Base-by-base conservation (phyloP, 1,140 invertebrate genomes). In the Dufourea novaeangliae region DNA sequence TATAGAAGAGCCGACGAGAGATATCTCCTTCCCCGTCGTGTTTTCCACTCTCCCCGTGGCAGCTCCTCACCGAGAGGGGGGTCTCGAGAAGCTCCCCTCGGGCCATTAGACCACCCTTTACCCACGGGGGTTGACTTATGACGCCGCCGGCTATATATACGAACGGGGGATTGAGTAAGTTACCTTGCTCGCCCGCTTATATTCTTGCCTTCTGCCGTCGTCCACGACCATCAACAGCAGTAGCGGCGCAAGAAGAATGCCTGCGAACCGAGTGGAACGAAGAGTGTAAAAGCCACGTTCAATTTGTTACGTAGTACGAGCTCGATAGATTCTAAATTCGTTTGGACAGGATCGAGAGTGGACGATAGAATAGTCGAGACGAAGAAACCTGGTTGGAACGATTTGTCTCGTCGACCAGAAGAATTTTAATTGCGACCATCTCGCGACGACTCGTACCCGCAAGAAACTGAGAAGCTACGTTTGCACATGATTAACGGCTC, bases 101-200 rank as follows among this genome's bases (percentile, higher is more conserved):
- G 78, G 61, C 85, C 87, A 85, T 87, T 87, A 87, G 85, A 83
- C 86, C 85, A 81, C 66, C 80, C 83, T 78, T 73, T 73, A 52
- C 76, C 63, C 57, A 41, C 41, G 64, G 67, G 77, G 79, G 73
- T 87, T 87, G 85, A 88, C 86, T 88, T 87, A 88, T 83, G 85
- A 86, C 82, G 67, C 57, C 76, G 62, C 61, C 59, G 61, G 39
- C 77, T 79, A 50, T 67, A 50, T 67, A 46, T 14, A 14, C 66
- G 39, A 1, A 74, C 34, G 66, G 76, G 57, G 83, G 76, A 77
- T 83, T 73, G 83, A 86, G 82, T 88, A 79, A 87, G 83, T 88
- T 86, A 88, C 86, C 79, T 78, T 76, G 46, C 57, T 37, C 4
- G 27, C 29, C 29, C 37, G 25, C 39, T 44, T 34, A 41, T 29